phyloP scores from a whole-genome alignment of 1,140 invertebrate genomes.

The Schmidtea mediterranea region DNA sequence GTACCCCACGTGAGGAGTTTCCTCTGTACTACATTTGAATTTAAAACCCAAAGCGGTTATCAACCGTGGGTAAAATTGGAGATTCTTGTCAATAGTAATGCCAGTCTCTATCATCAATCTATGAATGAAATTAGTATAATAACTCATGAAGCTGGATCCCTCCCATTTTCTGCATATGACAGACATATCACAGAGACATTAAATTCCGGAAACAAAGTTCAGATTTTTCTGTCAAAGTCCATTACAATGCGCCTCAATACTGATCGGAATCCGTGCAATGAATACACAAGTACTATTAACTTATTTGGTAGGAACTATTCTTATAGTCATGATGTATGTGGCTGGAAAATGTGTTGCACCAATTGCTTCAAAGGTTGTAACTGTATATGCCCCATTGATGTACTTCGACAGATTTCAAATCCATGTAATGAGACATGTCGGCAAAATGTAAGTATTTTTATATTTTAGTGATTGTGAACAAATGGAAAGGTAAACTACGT shows the following conservation, averaged over 20 bases:
- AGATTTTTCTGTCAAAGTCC: background rate
- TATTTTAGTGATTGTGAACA: too few relatives aligned
- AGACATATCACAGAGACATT: background rate
- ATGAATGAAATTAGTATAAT: background rate
- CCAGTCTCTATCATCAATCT: background rate
- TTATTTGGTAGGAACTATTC: constrained; percentile 1
- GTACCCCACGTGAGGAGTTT: background rate
- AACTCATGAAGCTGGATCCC: background rate
- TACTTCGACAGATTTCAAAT: background rate
- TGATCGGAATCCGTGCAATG: constrained; percentile 1
- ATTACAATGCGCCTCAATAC: background rate
- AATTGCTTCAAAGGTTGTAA: background rate
- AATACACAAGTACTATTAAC: background rate
- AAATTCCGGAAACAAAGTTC: background rate
- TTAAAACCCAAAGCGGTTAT: background rate
- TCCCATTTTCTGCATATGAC: constrained; percentile 1
- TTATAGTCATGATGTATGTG: constrained; percentile 1
- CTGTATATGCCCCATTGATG: background rate
- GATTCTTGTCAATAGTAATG: background rate
- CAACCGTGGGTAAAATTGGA: background rate
- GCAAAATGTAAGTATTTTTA: too few relatives aligned
- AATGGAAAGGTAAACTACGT: too few relatives aligned
- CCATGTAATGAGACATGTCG: too few relatives aligned
- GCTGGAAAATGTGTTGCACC: background rate
- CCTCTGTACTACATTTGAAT: constrained; percentile 4